A percentile compares a stretch with the other conserved stretches of the same genome.
Conservation (phyloP, 2,888 invertebrate species). For the Anticlea derivata region DNA sequence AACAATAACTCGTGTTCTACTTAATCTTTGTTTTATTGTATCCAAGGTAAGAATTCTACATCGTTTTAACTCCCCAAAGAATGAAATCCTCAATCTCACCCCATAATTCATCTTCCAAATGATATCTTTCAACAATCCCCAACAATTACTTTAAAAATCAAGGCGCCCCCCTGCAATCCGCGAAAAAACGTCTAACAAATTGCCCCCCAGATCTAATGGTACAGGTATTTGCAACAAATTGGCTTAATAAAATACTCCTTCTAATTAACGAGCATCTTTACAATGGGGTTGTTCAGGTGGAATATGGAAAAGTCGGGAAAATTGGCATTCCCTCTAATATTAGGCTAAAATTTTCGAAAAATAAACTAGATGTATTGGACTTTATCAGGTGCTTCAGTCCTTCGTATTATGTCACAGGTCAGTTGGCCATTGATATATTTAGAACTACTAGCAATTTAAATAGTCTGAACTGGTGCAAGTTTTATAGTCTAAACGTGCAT, state of each 20-base stretch:
- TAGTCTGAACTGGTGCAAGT: too few relatives aligned
- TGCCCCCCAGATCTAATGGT: conserved; percentile 33
- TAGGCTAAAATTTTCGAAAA: background rate
- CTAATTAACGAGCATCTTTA: conserved; percentile 68
- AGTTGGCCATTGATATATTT: too few relatives aligned
- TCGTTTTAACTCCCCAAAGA: conserved; percentile 11
- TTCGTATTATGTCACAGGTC: too few relatives aligned
- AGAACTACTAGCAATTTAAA: too few relatives aligned
- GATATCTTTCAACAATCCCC: conserved; percentile 34
- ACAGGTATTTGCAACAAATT: conserved; percentile 79
- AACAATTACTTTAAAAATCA: conserved; percentile 39
- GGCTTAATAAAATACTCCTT: conserved; percentile 77
- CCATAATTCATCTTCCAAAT: conserved; percentile 20
- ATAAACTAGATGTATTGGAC: too few relatives aligned
- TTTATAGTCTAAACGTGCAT: too few relatives aligned
- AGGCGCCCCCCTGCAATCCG: conserved; percentile 36
- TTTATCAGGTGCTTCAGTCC: too few relatives aligned
- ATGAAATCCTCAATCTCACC: conserved; percentile 15
- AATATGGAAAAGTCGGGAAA: conserved; percentile 34
- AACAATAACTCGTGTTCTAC: too few relatives aligned
- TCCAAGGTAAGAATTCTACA: background rate
- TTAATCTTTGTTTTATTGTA: background rate
- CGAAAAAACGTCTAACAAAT: conserved; percentile 45
- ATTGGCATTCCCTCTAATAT: background rate
- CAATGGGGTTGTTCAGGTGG: conserved; percentile 26